Base-by-base conservation (phyloP, 2,113 vertebrate genomes). In the Pycnonotus jocosus region DNA sequence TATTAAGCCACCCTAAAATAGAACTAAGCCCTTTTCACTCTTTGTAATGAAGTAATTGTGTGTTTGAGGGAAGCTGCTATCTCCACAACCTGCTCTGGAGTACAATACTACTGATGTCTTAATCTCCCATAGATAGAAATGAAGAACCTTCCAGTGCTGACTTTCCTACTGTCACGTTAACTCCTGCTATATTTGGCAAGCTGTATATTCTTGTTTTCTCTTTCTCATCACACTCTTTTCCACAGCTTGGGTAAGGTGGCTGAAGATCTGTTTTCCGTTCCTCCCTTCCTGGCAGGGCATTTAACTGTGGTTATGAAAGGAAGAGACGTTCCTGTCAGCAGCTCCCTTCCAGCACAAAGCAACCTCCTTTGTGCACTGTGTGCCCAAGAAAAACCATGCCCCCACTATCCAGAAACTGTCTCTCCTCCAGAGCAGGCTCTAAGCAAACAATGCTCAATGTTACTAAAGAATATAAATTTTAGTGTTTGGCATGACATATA, bases 1-100 rank as follows among this genome's bases (percentile, higher is more conserved):
- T 96, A 95, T 97, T 97, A 97, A 97, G 86, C 81, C 77, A 28
- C 93, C 92, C 69, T 87, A 97, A 97, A 98, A 97, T 97, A 97
- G 95, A 97, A 93, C 92, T 96, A 88, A 93, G 62, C 65, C 92
- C 95, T 97, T 97, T 97, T 80, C 74, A 91, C 92, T 96, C 93
- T 96, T 98, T 96, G 90, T 98, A 96, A 95, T 97, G 91, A 97
- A 88, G 90, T 97, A 93, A 93, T 97, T 97, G 85, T 94, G 56
- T 95, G 95, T 95, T 97, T 93, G 72, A 82, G 95, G 80, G 72
- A 93, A 94, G 72, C 87, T 94, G 86, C 92, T 88, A 45, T 89
- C 95, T 87, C 72, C 37, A 50, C 78, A 62, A 47, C 81, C 56
- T 91, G 18, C 66, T 91, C 86, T 64, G 79, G 61, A 92, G 81